phyloP scores from a whole-genome alignment of 2,888 invertebrate species.

The Lathronympha strigana region DNA sequence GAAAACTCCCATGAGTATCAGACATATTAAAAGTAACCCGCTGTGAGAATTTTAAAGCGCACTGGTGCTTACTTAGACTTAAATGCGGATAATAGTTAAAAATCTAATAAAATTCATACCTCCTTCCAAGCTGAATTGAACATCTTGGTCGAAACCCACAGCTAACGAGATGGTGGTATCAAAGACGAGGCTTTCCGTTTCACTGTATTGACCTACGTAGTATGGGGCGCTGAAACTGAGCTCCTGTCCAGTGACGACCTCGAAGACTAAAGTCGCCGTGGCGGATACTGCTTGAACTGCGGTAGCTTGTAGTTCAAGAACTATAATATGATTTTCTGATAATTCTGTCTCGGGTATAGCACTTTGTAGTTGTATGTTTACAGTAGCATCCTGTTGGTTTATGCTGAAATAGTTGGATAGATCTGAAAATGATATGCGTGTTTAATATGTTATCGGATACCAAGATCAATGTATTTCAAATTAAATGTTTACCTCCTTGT shows the following conservation, averaged over 20 bases:
- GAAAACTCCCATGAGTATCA: too few relatives aligned
- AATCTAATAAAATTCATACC: slow-evolving; percentile 43
- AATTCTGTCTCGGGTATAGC: slow-evolving; percentile 49
- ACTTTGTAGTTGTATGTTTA: slow-evolving; percentile 45
- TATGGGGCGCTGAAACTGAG: slow-evolving; percentile 46
- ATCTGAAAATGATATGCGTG: background rate
- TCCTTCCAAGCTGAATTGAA: slow-evolving; percentile 52
- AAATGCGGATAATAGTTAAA: too few relatives aligned
- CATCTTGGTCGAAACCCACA: slow-evolving; percentile 49
- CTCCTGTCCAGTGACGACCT: slow-evolving; percentile 40
- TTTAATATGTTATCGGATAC: background rate
- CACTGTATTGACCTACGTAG: slow-evolving; percentile 52
- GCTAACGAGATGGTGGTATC: slow-evolving; percentile 47
- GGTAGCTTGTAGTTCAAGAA: slow-evolving; percentile 52
- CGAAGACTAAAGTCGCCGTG: slow-evolving; percentile 50
- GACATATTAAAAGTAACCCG: too few relatives aligned
- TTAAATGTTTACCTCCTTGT: slow-evolving; percentile 49
- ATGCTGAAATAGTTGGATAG: slow-evolving; percentile 47
- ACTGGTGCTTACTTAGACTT: too few relatives aligned
- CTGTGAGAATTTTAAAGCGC: too few relatives aligned
- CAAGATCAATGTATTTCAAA: background rate
- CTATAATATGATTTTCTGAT: slow-evolving; percentile 48
- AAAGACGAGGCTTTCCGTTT: slow-evolving; percentile 46
- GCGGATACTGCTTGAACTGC: slow-evolving; percentile 49
- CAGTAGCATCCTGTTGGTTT: slow-evolving; percentile 36